phyloP scores from a whole-genome alignment of 2,888 invertebrate genomes.

The Philhelius pedissequus region DNA sequence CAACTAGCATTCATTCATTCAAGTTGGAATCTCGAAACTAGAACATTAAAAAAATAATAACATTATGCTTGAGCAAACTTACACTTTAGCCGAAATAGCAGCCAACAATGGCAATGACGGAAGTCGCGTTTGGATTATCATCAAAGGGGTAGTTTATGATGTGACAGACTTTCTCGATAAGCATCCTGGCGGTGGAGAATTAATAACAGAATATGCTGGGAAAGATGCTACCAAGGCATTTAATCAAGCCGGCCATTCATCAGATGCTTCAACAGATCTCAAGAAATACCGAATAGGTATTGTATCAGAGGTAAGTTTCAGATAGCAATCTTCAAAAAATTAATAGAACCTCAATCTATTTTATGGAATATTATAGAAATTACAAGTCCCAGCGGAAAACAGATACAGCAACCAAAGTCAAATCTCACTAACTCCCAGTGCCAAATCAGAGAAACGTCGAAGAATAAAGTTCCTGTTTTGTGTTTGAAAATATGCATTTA shows the following conservation, averaged over 20 bases:
- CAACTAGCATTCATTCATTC: constrained; percentile 9
- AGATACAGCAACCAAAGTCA: constrained; percentile 11
- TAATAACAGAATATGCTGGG: constrained; percentile 84
- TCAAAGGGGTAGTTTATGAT: constrained; percentile 85
- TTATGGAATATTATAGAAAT: constrained; percentile 13
- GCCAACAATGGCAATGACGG: constrained; percentile 81
- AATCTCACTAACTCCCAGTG: constrained; percentile 28
- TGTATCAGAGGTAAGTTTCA: constrained; percentile 75
- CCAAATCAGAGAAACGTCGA: constrained; percentile 59
- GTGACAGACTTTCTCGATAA: constrained; percentile 83
- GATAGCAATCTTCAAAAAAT: neutral
- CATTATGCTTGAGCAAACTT: constrained; percentile 68
- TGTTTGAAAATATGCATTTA: constrained; percentile 61
- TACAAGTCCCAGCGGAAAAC: neutral
- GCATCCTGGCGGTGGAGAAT: constrained; percentile 86
- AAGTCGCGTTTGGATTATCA: constrained; percentile 82
- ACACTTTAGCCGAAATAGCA: constrained; percentile 81
- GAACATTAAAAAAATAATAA: neutral
- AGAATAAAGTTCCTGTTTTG: constrained; percentile 66
- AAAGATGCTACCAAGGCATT: constrained; percentile 84
- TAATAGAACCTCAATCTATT: neutral
- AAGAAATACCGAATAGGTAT: constrained; percentile 84
- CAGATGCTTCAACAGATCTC: constrained; percentile 82
- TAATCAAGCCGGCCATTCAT: constrained; percentile 84
- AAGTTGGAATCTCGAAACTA: constrained; percentile 36